These are phyloP conservation scores for Cyanoliseus patagonus DNA, from an alignment of 2,113 vertebrate species.

Conservation along the genomic window DNA sequence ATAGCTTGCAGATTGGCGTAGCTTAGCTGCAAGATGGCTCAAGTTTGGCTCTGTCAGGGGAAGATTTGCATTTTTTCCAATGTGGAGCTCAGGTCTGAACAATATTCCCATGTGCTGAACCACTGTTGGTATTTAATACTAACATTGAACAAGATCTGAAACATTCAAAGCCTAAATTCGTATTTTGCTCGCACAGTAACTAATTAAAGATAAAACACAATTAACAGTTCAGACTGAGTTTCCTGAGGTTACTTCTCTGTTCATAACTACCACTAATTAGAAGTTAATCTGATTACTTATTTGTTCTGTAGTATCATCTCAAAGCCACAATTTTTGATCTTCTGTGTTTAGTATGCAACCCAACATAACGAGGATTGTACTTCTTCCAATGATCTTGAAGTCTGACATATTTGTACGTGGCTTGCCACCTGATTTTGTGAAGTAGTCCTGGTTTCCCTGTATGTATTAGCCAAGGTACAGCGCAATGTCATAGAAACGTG, in stretches of 20 bases:
- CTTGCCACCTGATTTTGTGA: not conserved
- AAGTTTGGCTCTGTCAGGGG: not conserved
- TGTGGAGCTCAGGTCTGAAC: not conserved
- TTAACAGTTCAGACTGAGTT: not conserved
- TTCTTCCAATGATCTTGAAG: not conserved
- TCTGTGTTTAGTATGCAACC: not conserved
- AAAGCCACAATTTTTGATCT: not conserved
- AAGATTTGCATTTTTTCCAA: not conserved
- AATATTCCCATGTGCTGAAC: not conserved
- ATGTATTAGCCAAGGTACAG: rapidly evolving
- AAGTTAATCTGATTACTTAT: not conserved
- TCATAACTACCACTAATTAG: slow-evolving; percentile 1
- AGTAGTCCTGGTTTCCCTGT: not conserved
- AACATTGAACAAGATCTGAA: not conserved
- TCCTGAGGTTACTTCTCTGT: not conserved
- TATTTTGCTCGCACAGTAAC: not conserved
- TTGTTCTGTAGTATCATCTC: not conserved
- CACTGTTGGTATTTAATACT: not conserved
- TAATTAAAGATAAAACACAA: slow-evolving; percentile 18
- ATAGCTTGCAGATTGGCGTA: not conserved
- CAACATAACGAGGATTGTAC: not conserved
- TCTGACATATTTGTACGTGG: not conserved
- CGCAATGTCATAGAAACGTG: not conserved
- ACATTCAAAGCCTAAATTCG: not conserved
- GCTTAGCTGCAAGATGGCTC: not conserved